Evolutionary conservation across 1,140 invertebrate species (phyloP).

Genomic region (Ylistrum balloti): DNA sequence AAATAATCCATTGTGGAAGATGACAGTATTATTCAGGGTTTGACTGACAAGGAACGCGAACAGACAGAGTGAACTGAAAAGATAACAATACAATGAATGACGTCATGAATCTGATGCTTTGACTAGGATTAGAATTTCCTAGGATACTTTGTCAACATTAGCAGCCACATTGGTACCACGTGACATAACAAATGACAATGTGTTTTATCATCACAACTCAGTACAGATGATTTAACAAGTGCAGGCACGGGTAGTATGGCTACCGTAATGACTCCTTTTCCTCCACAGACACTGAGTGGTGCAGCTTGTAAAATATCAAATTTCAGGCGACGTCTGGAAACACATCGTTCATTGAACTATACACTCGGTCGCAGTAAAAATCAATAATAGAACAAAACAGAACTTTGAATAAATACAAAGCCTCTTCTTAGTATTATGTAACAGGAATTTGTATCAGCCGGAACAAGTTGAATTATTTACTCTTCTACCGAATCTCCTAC

Average conservation of each 20-base stretch:
- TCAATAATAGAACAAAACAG: slow-evolving; percentile 16
- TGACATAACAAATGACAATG: too few species aligned
- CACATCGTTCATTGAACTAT: not conserved
- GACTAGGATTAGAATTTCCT: too few species aligned
- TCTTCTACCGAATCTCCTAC: not conserved
- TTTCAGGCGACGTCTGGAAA: not conserved
- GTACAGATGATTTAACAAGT: not conserved
- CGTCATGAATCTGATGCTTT: too few species aligned
- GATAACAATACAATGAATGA: too few species aligned
- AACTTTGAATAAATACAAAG: slow-evolving; percentile 29
- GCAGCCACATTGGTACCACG: too few species aligned
- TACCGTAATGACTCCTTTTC: not conserved
- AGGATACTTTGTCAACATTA: too few species aligned
- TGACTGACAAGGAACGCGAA: too few species aligned
- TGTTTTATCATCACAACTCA: too few species aligned
- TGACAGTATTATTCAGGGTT: too few species aligned
- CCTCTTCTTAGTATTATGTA: not conserved
- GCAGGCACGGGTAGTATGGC: not conserved
- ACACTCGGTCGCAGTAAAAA: not conserved
- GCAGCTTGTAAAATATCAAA: slow-evolving; percentile 11
- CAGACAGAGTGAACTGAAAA: too few species aligned
- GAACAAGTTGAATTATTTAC: slow-evolving; percentile 22
- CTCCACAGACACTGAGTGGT: not conserved
- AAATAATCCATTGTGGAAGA: too few species aligned
- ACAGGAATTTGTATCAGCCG: not conserved